A percentile compares a stretch with the other conserved stretches of the same genome.
phyloP scores from a whole-genome alignment of 53 echinoderm and acorn worm species.

The Temnopleurus reevesii region DNA sequence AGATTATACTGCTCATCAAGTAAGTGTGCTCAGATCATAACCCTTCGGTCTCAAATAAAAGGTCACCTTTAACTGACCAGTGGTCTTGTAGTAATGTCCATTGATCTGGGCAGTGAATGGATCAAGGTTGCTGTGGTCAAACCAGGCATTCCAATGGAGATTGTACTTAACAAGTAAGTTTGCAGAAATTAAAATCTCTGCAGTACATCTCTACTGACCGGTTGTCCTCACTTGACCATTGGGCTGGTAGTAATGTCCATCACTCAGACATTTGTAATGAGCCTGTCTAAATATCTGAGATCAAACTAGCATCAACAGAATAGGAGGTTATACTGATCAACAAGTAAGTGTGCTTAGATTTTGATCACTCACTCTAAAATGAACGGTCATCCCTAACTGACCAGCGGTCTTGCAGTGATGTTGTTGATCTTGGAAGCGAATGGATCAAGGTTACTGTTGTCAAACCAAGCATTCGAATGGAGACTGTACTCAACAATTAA shows the following conservation, averaged over 20 bases:
- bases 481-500: conserved; percentile 97
- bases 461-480: conserved; percentile 98
- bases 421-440: conserved; percentile 94
- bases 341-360: no score
- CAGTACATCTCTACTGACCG: no score
- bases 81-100: conserved; percentile 93
- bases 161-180: conserved; percentile 98
- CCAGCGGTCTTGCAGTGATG: conserved; percentile 81
- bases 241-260: no score
- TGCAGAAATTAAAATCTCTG: no score
- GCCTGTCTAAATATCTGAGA: no score
- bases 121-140: conserved; percentile 92
- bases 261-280: no score
- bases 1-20: no score
- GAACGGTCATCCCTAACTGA: conserved; percentile 51
- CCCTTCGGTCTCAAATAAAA: conserved; percentile 56
- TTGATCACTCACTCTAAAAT: conserved; percentile 56
- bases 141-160: conserved; percentile 99
- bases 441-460: conserved; percentile 91
- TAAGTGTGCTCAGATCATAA: no score
- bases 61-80: conserved; percentile 44
- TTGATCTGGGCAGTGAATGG: conserved; percentile 95
- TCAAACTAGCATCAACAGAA: no score
- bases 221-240: no score
- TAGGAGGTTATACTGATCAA: no score